Percentiles rank a stretch among this genome's conserved stretches.
These are phyloP conservation scores for Acanthosepion lycidas DNA, from an alignment of 2,888 invertebrate genomes.

Conservation along the genomic window DNA sequence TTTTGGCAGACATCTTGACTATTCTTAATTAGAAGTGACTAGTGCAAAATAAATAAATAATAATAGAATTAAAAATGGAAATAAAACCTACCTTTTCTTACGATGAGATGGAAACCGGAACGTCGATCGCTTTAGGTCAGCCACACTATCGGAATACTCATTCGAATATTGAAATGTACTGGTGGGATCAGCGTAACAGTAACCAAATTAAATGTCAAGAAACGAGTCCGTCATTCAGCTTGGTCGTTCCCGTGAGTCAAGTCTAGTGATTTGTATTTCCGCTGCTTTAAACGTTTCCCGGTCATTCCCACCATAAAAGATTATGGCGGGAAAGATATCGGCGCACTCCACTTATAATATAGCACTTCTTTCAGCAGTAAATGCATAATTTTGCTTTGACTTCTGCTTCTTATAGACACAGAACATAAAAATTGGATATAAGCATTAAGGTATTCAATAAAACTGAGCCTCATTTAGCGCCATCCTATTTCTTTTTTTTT, in stretches of 20 bases:
- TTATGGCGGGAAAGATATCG: conserved; percentile 20
- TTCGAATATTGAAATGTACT: background rate
- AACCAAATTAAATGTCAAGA: background rate
- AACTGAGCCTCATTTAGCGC: too few relatives aligned
- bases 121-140: too few relatives aligned
- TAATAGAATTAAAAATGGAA: too few relatives aligned
- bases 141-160: too few relatives aligned
- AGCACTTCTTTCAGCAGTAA: background rate
- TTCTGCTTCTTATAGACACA: background rate
- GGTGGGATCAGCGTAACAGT: background rate
- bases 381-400: background rate
- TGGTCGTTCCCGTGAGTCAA: background rate
- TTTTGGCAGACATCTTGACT: too few relatives aligned
- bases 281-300: background rate
- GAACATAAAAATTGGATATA: background rate
- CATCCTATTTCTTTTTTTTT: too few relatives aligned
- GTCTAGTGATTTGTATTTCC: background rate
- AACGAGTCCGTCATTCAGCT: background rate
- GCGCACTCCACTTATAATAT: background rate
- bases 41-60: too few relatives aligned
- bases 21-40: too few relatives aligned
- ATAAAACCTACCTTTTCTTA: too few relatives aligned
- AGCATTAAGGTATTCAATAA: background rate
- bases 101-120: too few relatives aligned
- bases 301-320: background rate